Conservation (phyloP, 2,113 vertebrate genomes). For the Marmota monax region DNA sequence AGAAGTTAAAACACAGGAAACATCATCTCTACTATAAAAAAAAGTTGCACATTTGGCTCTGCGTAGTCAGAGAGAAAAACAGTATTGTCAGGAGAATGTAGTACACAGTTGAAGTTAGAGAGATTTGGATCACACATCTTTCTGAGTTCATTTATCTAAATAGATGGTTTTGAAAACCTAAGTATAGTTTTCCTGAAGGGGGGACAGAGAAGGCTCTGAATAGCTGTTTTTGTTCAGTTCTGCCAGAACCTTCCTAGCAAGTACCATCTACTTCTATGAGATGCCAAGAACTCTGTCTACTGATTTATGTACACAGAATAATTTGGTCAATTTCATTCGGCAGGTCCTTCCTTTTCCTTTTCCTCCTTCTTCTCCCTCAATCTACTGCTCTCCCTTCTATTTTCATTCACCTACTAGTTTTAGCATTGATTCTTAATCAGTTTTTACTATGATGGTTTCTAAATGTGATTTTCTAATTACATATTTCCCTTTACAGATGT, state of each 20-base stretch:
- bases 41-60: neutral
- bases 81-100: neutral
- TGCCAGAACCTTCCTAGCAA: neutral
- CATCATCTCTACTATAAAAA: neutral
- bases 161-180: conserved; percentile 39
- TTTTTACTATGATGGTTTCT: too few relatives aligned
- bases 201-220: neutral
- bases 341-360: too few relatives aligned
- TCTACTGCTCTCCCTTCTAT: too few relatives aligned
- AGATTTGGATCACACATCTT: conserved; percentile 45
- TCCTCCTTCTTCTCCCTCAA: too few relatives aligned
- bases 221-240: neutral
- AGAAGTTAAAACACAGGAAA: conserved; percentile 49
- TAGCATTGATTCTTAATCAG: too few relatives aligned
- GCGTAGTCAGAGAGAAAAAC: conserved; percentile 32
- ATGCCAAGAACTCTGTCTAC: neutral
- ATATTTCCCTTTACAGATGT: too few relatives aligned
- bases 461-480: too few relatives aligned
- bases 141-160: conserved; percentile 49
- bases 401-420: too few relatives aligned
- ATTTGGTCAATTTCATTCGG: too few relatives aligned
- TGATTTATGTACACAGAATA: too few relatives aligned
- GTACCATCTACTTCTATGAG: neutral
- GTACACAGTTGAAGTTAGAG: neutral
- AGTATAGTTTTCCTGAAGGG: conserved; percentile 45